These are phyloP conservation scores for Poeciliopsis occidentalis DNA, from an alignment of 2,113 vertebrate species.

Conservation along the genomic window DNA sequence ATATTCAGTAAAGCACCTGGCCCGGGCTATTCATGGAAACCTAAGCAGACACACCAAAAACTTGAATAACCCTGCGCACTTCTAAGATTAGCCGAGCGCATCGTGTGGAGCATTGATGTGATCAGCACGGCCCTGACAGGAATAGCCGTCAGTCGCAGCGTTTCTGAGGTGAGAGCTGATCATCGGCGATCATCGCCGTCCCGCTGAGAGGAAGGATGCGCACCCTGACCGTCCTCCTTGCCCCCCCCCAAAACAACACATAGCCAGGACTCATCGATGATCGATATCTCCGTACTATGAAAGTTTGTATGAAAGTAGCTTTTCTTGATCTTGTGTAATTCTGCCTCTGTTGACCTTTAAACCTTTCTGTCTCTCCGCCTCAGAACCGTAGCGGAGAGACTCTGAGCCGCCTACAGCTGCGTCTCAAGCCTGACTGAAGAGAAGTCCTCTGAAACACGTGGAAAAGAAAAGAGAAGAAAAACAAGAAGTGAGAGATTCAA, in stretches of 20 bases:
- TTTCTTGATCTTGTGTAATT: constrained; percentile 29
- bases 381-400: constrained; percentile 6
- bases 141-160: constrained; percentile 31
- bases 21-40: constrained; percentile 50
- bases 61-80: constrained; percentile 20
- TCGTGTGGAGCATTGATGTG: constrained; percentile 1
- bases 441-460: constrained; percentile 73
- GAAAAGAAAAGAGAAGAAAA: constrained; percentile 65
- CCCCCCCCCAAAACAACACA: too few species aligned
- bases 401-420: constrained; percentile 70
- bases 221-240: constrained; percentile 46
- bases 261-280: constrained; percentile 28
- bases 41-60: constrained; percentile 11
- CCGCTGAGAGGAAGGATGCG: constrained; percentile 43
- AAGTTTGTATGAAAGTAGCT: constrained; percentile 30
- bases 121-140: constrained; percentile 24
- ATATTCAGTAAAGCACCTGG: constrained; percentile 49
- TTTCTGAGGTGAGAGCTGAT: constrained; percentile 46
- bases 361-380: not conserved
- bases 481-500: constrained; percentile 87
- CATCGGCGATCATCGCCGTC: constrained; percentile 49
- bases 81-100: constrained; percentile 29
- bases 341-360: not conserved
- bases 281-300: constrained; percentile 46
- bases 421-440: constrained; percentile 74